phyloP scores from a whole-genome alignment of 2,113 vertebrate genomes.

The Typhlomys cinereus region DNA sequence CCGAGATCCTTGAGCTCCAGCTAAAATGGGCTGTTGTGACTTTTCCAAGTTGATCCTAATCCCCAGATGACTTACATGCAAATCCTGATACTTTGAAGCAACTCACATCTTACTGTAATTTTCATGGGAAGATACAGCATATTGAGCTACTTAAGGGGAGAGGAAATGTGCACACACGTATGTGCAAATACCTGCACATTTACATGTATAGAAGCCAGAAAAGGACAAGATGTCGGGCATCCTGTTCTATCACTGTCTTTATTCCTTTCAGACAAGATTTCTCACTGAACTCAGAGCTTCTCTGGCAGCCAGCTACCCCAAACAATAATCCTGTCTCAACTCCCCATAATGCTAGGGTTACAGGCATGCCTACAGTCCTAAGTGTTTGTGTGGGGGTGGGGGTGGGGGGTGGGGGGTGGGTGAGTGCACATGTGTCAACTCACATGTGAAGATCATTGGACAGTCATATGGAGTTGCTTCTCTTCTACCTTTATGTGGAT shows the following conservation, averaged over 20 bases:
- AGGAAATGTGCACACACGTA: background rate
- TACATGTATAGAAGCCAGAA: background rate
- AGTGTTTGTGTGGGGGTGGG: too few relatives aligned
- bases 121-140: constrained; percentile 30
- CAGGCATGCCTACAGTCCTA: background rate
- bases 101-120: background rate
- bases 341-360: background rate
- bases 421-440: too few relatives aligned
- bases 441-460: too few relatives aligned
- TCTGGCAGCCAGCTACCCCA: background rate
- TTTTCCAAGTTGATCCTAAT: constrained; percentile 13
- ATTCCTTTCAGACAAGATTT: background rate
- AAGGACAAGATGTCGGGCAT: background rate
- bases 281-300: background rate
- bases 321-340: background rate
- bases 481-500: too few relatives aligned
- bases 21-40: background rate
- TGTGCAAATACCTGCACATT: background rate
- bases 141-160: background rate
- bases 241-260: background rate
- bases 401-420: too few relatives aligned
- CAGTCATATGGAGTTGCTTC: too few relatives aligned
- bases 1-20: constrained; percentile 1
- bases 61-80: background rate
- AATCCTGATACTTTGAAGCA: constrained; percentile 9